Percentiles rank a stretch among this genome's conserved stretches.
Evolutionary conservation across 2,888 invertebrate species (phyloP).

Genomic region (Itoplectis maculator): DNA sequence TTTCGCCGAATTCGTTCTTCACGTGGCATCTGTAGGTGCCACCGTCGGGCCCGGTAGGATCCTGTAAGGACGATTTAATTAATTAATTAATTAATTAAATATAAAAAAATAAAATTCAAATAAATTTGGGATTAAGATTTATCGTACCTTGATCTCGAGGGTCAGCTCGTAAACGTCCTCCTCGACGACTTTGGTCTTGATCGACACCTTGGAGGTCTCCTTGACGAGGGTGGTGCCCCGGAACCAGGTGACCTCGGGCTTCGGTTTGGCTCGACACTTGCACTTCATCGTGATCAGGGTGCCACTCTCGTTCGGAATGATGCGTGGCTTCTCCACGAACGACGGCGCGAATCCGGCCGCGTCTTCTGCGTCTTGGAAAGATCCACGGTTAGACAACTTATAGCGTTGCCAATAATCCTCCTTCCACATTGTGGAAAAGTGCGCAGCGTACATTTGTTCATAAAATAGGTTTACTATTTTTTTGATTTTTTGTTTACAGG

Average conservation of each 20-base stretch:
- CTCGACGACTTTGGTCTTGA: constrained; percentile 91
- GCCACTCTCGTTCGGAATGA: constrained; percentile 99
- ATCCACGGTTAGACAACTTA: constrained; percentile 67
- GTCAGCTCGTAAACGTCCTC: constrained; percentile 95
- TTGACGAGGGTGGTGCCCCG: constrained; percentile 94
- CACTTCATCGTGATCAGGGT: constrained; percentile 99
- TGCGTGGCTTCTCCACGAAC: constrained; percentile 99
- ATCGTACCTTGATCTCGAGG: constrained; percentile 91
- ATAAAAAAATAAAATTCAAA: not conserved
- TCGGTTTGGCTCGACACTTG: constrained; percentile 97
- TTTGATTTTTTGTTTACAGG: too few relatives aligned
- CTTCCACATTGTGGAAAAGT: constrained; percentile 18
- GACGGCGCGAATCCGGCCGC: constrained; percentile 97
- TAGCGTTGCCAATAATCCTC: constrained; percentile 35
- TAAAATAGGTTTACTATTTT: not conserved
- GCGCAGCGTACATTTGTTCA: not conserved
- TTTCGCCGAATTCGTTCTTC: constrained; percentile 97
- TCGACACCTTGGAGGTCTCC: constrained; percentile 93
- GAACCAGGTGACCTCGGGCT: constrained; percentile 98
- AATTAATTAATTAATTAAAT: not conserved
- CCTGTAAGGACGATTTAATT: too few relatives aligned
- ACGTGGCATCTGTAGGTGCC: constrained; percentile 97
- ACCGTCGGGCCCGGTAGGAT: constrained; percentile 92
- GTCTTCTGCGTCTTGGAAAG: constrained; percentile 93
- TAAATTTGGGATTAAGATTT: not conserved